Evolutionary conservation across 1,140 invertebrate genomes (phyloP).

Genomic region (Diachasma alloeum): DNA sequence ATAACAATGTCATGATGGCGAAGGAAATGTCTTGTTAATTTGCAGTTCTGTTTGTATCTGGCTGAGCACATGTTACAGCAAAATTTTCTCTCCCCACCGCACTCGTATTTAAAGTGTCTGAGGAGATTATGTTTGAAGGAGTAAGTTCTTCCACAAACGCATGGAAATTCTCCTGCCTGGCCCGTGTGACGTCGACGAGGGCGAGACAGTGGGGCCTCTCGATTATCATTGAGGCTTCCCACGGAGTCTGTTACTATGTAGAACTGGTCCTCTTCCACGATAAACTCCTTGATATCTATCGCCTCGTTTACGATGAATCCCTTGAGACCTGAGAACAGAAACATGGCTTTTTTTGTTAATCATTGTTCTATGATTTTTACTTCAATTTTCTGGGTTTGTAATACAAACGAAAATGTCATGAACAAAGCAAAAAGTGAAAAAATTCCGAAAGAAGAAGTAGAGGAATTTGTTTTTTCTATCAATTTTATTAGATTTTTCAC

Average conservation of each 20-base stretch:
- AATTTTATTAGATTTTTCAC: too few relatives aligned
- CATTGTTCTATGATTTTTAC: too few relatives aligned
- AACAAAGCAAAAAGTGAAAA: too few relatives aligned
- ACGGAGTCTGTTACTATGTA: background rate
- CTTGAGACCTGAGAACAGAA: background rate
- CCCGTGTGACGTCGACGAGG: conserved; percentile 7
- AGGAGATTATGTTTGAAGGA: conserved; percentile 59
- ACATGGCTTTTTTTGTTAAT: background rate
- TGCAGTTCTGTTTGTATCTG: conserved; percentile 59
- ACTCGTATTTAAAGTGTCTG: conserved; percentile 66
- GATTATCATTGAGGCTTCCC: background rate
- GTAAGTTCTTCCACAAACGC: conserved; percentile 62
- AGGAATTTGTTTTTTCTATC: too few relatives aligned
- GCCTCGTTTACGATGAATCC: background rate
- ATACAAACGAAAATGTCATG: too few relatives aligned
- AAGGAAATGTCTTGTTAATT: conserved; percentile 5
- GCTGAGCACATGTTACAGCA: conserved; percentile 58
- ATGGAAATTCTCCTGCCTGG: conserved; percentile 41
- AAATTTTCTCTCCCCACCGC: conserved; percentile 63
- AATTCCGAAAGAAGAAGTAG: too few relatives aligned
- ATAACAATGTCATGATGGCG: background rate
- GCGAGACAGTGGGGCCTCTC: background rate
- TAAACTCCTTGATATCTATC: too few relatives aligned
- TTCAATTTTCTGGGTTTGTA: too few relatives aligned
- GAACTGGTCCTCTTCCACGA: too few relatives aligned